Conservation (phyloP, 2,113 vertebrate species). For the Lophius piscatorius region DNA sequence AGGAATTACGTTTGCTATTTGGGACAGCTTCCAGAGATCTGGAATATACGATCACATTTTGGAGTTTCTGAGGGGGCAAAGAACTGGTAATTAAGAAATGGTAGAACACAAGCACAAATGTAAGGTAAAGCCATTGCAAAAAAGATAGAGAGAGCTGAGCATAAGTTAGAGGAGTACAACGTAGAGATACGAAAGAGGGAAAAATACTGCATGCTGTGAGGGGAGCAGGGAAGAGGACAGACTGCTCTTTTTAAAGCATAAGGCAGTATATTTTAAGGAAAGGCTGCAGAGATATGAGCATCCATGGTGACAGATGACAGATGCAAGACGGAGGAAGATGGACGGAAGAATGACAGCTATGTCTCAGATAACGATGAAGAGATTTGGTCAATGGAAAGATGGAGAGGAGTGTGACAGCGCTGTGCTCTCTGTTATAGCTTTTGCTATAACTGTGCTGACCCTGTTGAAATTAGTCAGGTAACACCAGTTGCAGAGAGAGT, state of each 20-base stretch:
- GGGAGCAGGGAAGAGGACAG: constrained; percentile 39
- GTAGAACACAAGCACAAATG: constrained; percentile 61
- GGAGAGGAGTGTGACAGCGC: constrained; percentile 50
- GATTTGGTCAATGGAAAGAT: constrained; percentile 44
- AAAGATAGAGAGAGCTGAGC: constrained; percentile 47
- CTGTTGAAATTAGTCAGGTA: constrained; percentile 91
- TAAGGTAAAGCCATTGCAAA: constrained; percentile 55
- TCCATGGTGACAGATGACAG: constrained; percentile 28
- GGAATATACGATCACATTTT: background rate
- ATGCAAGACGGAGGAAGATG: constrained; percentile 25
- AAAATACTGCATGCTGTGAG: constrained; percentile 43
- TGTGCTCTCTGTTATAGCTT: constrained; percentile 44
- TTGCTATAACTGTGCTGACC: constrained; percentile 84
- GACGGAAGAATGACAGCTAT: constrained; percentile 47
- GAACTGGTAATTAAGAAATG: constrained; percentile 7
- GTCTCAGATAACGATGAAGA: constrained; percentile 60
- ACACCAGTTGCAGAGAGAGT: constrained; percentile 92
- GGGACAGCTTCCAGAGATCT: too few species aligned
- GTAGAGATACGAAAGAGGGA: too few species aligned
- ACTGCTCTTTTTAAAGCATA: constrained; percentile 30
- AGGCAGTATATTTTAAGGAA: constrained; percentile 31
- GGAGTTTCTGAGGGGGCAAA: constrained; percentile 21
- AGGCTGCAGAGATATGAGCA: constrained; percentile 40
- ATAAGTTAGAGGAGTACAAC: too few species aligned
- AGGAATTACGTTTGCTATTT: too few species aligned